Evolutionary conservation across 2,113 vertebrate species (phyloP).

Genomic region (mouse (Mus musculus)): GRCm39 chr2:78732001-78732500

Average conservation of each 20-base stretch:
- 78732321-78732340: not conserved
- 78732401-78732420: not conserved
- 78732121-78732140: not conserved
- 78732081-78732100: no score
- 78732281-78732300: not conserved
- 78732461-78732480: constrained; percentile 10
- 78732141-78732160: not conserved
- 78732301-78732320: not conserved
- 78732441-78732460: not conserved
- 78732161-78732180: not conserved
- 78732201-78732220: not conserved
- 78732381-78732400: not conserved
- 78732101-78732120: not conserved
- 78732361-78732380: not conserved
- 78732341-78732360: not conserved
- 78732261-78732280: not conserved
- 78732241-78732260: not conserved
- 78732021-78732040: not conserved
- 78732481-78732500: not conserved
- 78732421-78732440: not conserved
- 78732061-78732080: not conserved
- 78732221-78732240: not conserved
- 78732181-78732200: not conserved
- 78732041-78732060: not conserved
- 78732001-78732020: not conserved